Conservation (phyloP, 2,888 invertebrate genomes). For the Scaptomyza cyrtandrae region DNA sequence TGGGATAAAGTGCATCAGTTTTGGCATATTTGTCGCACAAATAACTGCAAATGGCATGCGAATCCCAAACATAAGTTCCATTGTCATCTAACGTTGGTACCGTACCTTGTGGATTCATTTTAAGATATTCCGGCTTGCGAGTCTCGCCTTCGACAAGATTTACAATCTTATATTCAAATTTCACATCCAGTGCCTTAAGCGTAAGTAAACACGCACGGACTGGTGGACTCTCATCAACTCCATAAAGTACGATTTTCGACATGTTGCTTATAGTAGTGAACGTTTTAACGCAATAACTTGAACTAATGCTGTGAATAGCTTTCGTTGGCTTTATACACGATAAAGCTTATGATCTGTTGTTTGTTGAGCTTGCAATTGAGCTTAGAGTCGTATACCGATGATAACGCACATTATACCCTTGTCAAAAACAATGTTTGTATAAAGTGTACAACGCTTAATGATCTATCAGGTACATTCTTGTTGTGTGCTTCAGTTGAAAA, state of each 20-base stretch:
- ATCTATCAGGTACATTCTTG: not conserved
- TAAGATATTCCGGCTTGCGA: conserved; percentile 56
- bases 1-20: conserved; percentile 42
- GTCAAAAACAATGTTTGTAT: no score
- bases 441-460: no score
- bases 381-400: conserved; percentile 18
- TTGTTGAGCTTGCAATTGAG: conserved; percentile 6
- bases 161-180: conserved; percentile 72
- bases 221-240: conserved; percentile 85
- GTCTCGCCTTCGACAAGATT: conserved; percentile 46
- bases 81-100: conserved; percentile 64
- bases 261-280: conserved; percentile 18
- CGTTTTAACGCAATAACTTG: not conserved
- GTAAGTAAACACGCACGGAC: conserved; percentile 87
- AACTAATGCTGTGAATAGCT: conserved; percentile 2
- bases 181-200: conserved; percentile 87
- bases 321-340: not conserved
- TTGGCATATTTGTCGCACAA: conserved; percentile 47
- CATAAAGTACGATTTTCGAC: conserved; percentile 62
- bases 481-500: no score
- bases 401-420: conserved; percentile 15
- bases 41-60: conserved; percentile 48
- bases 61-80: conserved; percentile 32
- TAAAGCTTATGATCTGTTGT: not conserved
- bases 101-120: conserved; percentile 86